Conservation (phyloP, 2,888 invertebrate genomes). For the Phoenoteleia sp. region DNA sequence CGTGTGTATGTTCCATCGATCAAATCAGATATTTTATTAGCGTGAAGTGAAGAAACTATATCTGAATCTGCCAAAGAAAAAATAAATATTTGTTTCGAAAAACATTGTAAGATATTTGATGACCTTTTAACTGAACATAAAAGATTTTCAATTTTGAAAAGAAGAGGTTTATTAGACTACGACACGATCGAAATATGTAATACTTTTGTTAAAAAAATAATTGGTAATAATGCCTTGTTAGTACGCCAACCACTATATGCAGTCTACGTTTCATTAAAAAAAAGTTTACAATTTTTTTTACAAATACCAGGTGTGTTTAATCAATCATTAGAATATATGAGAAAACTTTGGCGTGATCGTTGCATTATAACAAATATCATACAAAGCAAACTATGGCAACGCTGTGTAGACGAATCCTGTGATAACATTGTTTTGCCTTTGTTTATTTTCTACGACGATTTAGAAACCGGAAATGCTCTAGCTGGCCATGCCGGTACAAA, state of each 20-base stretch:
- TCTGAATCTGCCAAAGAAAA: not conserved
- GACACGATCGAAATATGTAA: not conserved
- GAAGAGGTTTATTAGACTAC: not conserved
- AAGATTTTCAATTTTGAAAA: conserved; percentile 20
- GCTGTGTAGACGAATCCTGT: not conserved
- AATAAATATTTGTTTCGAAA: conserved; percentile 6
- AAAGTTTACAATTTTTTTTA: conserved; percentile 39
- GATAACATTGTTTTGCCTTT: not conserved
- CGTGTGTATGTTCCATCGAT: conserved; percentile 14
- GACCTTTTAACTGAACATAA: conserved; percentile 18
- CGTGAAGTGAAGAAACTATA: not conserved
- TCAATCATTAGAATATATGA: conserved; percentile 19
- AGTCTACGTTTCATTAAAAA: not conserved
- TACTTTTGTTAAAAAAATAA: not conserved
- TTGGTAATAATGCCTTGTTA: not conserved
- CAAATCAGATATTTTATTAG: not conserved
- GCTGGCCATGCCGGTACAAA: conserved; percentile 15
- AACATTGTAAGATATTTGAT: conserved; percentile 27
- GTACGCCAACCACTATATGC: not conserved
- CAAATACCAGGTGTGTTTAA: conserved; percentile 31
- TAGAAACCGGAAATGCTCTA: not conserved
- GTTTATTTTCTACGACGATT: too few species aligned
- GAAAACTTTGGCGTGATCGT: conserved; percentile 10
- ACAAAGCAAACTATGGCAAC: conserved; percentile 40
- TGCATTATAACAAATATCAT: conserved; percentile 41